These are phyloP conservation scores for Phrynocephalus guinanensis DNA, from an alignment of 2,797 vertebrate species.

Conservation along the genomic window DNA sequence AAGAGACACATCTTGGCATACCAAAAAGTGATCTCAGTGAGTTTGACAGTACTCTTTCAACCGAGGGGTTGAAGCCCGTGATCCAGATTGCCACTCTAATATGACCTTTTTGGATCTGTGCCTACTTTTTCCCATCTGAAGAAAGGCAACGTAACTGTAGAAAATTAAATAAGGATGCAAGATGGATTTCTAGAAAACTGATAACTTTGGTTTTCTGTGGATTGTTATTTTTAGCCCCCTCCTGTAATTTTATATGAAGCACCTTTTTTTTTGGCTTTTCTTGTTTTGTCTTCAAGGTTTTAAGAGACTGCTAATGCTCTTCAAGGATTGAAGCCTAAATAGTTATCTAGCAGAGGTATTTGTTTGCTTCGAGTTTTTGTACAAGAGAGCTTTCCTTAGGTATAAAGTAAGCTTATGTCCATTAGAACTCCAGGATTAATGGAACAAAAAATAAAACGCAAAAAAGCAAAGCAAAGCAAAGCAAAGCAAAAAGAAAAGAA, in stretches of 20 bases:
- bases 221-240: no score
- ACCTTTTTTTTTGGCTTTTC: not conserved
- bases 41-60: no score
- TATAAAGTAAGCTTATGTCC: no score
- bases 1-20: no score
- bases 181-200: not conserved
- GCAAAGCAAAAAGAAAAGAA: no score
- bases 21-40: no score
- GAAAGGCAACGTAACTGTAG: not conserved
- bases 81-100: no score
- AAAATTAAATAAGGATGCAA: not conserved
- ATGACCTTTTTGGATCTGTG: no score
- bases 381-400: not conserved
- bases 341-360: not conserved
- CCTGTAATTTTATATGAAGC: no score
- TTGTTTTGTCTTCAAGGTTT: not conserved
- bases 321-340: not conserved
- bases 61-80: no score
- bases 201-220: no score
- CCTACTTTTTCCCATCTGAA: not conserved
- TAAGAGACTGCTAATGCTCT: not conserved
- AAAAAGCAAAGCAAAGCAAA: no score
- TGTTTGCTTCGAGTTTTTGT: not conserved
- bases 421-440: not conserved
- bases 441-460: not conserved